These are phyloP conservation scores for Elephantulus edwardii DNA, from an alignment of 2,113 vertebrate species.

Conservation along the genomic window DNA sequence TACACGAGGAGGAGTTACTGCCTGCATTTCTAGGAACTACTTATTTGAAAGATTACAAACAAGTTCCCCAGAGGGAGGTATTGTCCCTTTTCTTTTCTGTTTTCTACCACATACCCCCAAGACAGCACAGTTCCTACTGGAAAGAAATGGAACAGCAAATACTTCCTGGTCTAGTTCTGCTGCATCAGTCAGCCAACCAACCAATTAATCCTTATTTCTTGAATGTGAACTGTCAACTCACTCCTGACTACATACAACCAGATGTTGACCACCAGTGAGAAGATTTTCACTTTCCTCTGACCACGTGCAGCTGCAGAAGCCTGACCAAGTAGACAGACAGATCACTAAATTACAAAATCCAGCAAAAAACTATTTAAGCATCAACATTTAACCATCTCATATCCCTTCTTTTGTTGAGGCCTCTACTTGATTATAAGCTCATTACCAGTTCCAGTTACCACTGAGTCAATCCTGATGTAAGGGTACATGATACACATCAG, in stretches of 20 bases:
- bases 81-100: neutral
- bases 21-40: neutral
- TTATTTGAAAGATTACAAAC: neutral
- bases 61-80: neutral
- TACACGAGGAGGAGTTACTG: neutral
- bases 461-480: too few species aligned
- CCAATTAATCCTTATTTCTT: neutral
- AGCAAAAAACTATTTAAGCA: neutral
- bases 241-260: neutral
- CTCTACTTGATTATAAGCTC: neutral
- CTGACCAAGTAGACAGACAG: neutral
- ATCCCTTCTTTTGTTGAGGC: neutral
- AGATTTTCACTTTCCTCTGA: neutral
- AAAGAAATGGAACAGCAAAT: neutral
- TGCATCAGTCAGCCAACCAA: neutral
- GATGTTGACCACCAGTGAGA: neutral
- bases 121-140: neutral
- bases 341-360: neutral
- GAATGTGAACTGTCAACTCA: neutral
- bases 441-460: neutral
- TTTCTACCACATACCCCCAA: neutral
- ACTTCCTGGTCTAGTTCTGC: neutral
- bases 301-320: neutral
- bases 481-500: neutral
- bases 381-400: neutral